phyloP scores from a whole-genome alignment of 2,797 vertebrate species.

The Channallabes apus region DNA sequence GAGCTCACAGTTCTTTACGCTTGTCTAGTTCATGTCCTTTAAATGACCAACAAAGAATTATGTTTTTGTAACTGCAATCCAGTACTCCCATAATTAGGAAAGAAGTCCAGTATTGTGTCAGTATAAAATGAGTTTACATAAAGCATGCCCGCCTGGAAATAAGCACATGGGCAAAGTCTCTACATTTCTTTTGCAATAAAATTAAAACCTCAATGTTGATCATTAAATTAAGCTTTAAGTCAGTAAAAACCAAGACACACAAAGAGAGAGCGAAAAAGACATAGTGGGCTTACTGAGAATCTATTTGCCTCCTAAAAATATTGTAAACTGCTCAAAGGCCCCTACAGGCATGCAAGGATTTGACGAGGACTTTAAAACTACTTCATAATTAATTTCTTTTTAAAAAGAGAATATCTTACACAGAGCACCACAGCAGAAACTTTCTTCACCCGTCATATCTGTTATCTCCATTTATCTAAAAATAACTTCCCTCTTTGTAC shows the following conservation, averaged over 20 bases:
- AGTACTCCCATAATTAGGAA: background rate
- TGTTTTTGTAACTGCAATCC: background rate
- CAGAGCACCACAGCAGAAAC: background rate
- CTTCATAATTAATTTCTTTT: conserved; percentile 5
- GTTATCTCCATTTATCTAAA: conserved; percentile 8
- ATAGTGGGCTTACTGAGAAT: background rate
- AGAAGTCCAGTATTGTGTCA: background rate
- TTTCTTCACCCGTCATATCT: background rate
- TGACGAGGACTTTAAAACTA: background rate
- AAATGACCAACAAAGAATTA: background rate
- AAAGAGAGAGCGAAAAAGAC: background rate
- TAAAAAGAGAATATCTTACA: conserved; percentile 3
- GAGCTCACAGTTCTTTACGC: too few relatives aligned
- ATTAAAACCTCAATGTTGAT: background rate
- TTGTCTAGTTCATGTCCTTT: too few relatives aligned
- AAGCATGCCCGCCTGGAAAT: background rate
- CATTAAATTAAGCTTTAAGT: background rate
- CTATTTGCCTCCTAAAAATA: background rate
- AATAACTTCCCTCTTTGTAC: background rate
- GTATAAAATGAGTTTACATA: background rate
- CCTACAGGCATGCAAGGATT: background rate
- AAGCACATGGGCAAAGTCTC: background rate
- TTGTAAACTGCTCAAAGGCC: background rate
- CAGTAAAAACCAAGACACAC: background rate
- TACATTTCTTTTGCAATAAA: background rate